Base-by-base conservation (phyloP, 2,797 vertebrate genomes). In the Pangasius krempfi region DNA sequence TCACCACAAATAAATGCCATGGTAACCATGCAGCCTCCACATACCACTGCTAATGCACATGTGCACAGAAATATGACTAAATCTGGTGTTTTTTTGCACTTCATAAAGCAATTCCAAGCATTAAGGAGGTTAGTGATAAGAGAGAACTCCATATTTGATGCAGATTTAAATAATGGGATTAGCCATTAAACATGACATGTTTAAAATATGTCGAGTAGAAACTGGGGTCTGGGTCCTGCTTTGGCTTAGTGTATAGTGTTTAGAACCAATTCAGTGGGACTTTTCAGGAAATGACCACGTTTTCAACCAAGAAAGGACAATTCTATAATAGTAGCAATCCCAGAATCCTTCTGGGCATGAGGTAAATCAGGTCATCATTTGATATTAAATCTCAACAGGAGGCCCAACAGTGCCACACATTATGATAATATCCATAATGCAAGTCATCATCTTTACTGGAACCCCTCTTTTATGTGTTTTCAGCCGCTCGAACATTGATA, bases 261-360 rank as follows among this genome's bases (percentile, higher is more conserved):
- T 40, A 64, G 50, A 16, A 33, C 76, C 92, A 85, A 90, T 89
- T 89, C 83, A 76, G 75, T 90, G 52, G 50, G 80, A 90, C 33
- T 40, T 58, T 56, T 58, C 76, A 56, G 14, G n/a, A 80, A 80
- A 56, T 5, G 5, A 14, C 44, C 27, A 5, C 1, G 12, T 56
- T 80, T 58, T 58, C 54, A 37, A 37, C 1, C 18, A 22, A 37
- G 9, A 22, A 20, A 91, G 91, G 86, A 84, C 78, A 54, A 30
- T 62, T 62, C 27, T 47, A 30, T 64, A 64, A 5, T 13, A 30
- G 62, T 73, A 87, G 91, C 56, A 60, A 90, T 93, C 90, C 87
- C 75, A 88, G 83, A 86, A 92, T 84, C 64, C 80, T 70, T 8
- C 1, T 12, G 9, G 73, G 62, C 66, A 25, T 1, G 88, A 47